Evolutionary conservation across 1,140 invertebrate species (phyloP), one percentile per base, ranked within the genome.

Genomic region (Palaemon carinicauda): DNA sequence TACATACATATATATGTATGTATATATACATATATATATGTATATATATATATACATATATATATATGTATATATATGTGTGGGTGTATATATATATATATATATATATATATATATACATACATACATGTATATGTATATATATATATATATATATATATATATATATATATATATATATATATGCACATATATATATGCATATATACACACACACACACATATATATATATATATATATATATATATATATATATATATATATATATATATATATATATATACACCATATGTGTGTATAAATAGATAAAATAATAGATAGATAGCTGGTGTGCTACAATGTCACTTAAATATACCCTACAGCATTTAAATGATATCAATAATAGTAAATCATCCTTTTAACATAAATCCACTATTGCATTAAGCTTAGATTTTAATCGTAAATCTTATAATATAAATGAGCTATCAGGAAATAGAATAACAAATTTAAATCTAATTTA

Each of bases 41-140:
- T 41, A 41, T 41, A 41, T 41, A 41, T 41, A 41, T 41, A 41
- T 41, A 41, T 41, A 41, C 12, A 41, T 41, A 41, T 41, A 41
- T 12, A 12, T 60, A n/a, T 60, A 60, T 60, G 17, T 60, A 12
- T 60, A 60, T 5, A 3, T 60, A 60, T 60, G 21, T 14, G 54
- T 60, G 2, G 17, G 54, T 4, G 21, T n/a, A n/a, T 41, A 41
- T 41, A 41, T 41, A 41, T 41, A 41, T 41, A 41, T 41, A 41
- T 41, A 41, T 9, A 41, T 41, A 41, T 9, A 41, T 41, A 41
- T 9, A 41, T 41, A 41, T 9, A 29, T n/a, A 77, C n/a, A 77
- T 77, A 54, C 31, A 77, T 77, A 54, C 33, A 77, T 77, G 24
- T 19, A 77, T 77, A 77, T 33, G 24, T 19, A 77, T 77, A 51